Base-by-base conservation (phyloP, 2,888 invertebrate species). In the Byasa hedistus region DNA sequence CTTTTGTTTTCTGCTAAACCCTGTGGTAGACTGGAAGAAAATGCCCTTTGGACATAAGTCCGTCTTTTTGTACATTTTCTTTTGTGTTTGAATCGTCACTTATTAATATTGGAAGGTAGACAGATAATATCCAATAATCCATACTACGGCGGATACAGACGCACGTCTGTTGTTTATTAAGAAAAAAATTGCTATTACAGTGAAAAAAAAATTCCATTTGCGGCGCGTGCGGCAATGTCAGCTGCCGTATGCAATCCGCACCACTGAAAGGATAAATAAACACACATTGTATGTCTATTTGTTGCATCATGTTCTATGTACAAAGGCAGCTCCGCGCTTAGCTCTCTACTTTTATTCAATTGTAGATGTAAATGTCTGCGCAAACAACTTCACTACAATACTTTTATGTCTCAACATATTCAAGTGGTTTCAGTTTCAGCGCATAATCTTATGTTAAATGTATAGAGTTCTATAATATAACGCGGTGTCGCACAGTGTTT, bases 261-360 rank as follows among this genome's bases (percentile, higher is more conserved):
- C 60, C 32, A 56, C 57, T 57, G 52, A 65, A 65, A 52, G 57
- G 57, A 65, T 57, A 65, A 65, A 61, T 65, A 65, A 61, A 61
- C 61, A 61, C 61, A 61, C 61, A 61, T 60, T 61, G 61, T 57
- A 39, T 65, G 51, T 61, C 51, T 51, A 57, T 61, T 61, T 65
- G 61, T 61, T 61, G 61, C 23, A 27, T 39, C 39, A 22, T 57
- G 61, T 57, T 23, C 27, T 36, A 27, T 39, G 19, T 44, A 60
- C 22, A 44, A 51, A 48, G 51, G 32, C 36, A 44, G 44, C 63
- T 3, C 44, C n/a, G 48, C 63, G 22, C 48, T 63, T 21, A 21
- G 21, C 7, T 61, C 22, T 17, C 36, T 21, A 17, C 59, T 23
- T 39, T 52, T 32, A 65, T 65, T 61, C 51, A 61, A 57, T 61